Base-by-base conservation (phyloP, 2,113 vertebrate genomes). In the Ploceus nigricollis region DNA sequence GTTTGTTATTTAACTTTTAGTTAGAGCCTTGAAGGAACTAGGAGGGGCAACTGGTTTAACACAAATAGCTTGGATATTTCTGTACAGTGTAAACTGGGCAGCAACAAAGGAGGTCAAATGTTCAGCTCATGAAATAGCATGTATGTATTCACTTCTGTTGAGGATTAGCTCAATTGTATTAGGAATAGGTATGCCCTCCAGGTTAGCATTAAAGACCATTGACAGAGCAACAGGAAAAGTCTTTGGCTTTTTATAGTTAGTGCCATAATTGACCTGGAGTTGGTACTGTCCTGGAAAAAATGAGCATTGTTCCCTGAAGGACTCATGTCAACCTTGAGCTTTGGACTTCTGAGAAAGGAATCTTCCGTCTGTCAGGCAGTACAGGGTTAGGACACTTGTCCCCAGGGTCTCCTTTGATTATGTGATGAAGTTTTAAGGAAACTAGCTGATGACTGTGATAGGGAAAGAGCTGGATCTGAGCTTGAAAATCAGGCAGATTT, bases 1-100 rank as follows among this genome's bases (percentile, higher is more conserved):
- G 92, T 95, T 97, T 98, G 93, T 97, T 98, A 73, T 94, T 97
- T 96, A 97, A 94, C 75, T 89, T 95, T 90, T 95, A 97, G 94
- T 97, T 97, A 97, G 89, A 96, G 56, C 47, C 85, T 37, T 92
- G 87, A 89, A 93, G 84, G 75, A 97, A 39, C 82, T 57, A 71
- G 83, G 94, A 87, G 21, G 15, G 24, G 28, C 40, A 95, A 69
- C 76, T 82, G 91, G 85, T 92, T 93, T 95, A 90, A 95, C 69
- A 91, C 84, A 97, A 98, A 97, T 91, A 96, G 91, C 94, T 94
- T 88, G 86, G 75, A 96, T 97, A 95, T 95, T 98, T 98, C 90
- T 92, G 89, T 96, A 53, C 84, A 76, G 91, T 90, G 85, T 90
- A 93, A 94, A 73, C 85, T 0, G 30, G 88, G 91, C 86, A 86